phyloP scores from a whole-genome alignment of 2,113 vertebrate genomes.

The Morone chrysops region DNA sequence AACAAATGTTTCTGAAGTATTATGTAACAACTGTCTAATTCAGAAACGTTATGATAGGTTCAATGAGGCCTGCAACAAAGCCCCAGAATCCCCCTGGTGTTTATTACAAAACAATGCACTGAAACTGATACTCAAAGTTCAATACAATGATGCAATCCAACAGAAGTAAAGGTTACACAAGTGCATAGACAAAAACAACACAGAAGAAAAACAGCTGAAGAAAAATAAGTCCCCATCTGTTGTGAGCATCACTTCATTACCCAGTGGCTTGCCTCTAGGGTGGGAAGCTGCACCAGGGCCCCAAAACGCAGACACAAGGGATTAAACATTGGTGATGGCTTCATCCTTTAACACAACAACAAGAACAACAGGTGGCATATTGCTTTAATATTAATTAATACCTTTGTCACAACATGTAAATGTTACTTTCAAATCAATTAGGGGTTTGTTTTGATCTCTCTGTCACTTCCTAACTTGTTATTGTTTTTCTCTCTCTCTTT shows the following conservation, averaged over 20 bases:
- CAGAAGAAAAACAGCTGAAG: constrained; percentile 40
- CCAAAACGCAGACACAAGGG: constrained; percentile 18
- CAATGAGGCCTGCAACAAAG: neutral
- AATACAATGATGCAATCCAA: constrained; percentile 40
- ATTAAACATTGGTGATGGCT: constrained; percentile 39
- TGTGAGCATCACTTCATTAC: constrained; percentile 39
- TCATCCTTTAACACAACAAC: constrained; percentile 51
- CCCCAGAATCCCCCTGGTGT: neutral
- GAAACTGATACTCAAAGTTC: neutral
- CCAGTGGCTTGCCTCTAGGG: constrained; percentile 28
- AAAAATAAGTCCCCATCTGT: constrained; percentile 59
- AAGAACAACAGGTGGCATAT: constrained; percentile 66
- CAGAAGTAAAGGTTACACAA: constrained; percentile 1
- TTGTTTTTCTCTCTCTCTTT: neutral
- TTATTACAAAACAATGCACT: neutral
- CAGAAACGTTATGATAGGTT: neutral
- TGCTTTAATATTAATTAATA: constrained; percentile 48
- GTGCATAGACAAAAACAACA: constrained; percentile 37
- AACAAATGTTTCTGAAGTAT: neutral
- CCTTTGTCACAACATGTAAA: constrained; percentile 65
- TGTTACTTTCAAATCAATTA: constrained; percentile 42
- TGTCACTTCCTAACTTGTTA: neutral
- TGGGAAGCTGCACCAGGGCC: constrained; percentile 24
- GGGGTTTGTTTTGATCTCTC: constrained; percentile 48
- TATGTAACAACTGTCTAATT: neutral